Percentiles rank a stretch among this genome's conserved stretches.
These are phyloP conservation scores for Choristoneura rosaceana DNA, from an alignment of 2,888 invertebrate species.

Conservation along the genomic window DNA sequence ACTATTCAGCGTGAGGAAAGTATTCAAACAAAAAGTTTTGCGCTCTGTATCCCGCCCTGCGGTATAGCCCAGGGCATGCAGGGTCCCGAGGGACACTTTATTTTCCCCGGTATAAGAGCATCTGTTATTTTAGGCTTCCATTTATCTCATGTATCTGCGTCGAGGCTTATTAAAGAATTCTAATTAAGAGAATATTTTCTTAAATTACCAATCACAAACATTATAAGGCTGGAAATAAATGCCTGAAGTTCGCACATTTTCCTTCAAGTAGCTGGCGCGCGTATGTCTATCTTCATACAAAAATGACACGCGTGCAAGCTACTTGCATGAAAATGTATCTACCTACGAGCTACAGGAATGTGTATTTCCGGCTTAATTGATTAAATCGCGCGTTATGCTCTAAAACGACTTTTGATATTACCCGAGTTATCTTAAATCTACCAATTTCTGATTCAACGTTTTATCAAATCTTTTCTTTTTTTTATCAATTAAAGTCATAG, in stretches of 20 bases:
- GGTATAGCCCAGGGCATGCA: constrained; percentile 14
- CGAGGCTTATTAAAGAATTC: neutral
- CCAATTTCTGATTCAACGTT: too few species aligned
- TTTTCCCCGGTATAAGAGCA: constrained; percentile 23
- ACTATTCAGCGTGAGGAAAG: constrained; percentile 10
- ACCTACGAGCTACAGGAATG: too few species aligned
- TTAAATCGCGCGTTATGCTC: neutral
- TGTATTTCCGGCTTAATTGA: neutral
- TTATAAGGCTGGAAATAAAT: too few species aligned
- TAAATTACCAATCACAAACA: neutral
- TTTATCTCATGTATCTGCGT: neutral
- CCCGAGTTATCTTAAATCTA: too few species aligned
- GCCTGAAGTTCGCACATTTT: too few species aligned
- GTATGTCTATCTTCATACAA: neutral
- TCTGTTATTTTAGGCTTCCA: constrained; percentile 14
- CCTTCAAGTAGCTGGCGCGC: too few species aligned
- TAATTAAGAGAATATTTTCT: neutral
- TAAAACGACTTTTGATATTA: neutral
- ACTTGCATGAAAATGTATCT: too few species aligned
- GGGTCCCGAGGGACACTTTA: constrained; percentile 19
- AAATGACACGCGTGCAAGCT: neutral
- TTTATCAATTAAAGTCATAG: too few species aligned
- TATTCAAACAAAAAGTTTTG: neutral
- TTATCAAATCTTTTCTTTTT: too few species aligned
- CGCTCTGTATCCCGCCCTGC: neutral